Evolutionary conservation across 2,888 invertebrate species (phyloP).

Genomic region (Diachrysia chrysitis): DNA sequence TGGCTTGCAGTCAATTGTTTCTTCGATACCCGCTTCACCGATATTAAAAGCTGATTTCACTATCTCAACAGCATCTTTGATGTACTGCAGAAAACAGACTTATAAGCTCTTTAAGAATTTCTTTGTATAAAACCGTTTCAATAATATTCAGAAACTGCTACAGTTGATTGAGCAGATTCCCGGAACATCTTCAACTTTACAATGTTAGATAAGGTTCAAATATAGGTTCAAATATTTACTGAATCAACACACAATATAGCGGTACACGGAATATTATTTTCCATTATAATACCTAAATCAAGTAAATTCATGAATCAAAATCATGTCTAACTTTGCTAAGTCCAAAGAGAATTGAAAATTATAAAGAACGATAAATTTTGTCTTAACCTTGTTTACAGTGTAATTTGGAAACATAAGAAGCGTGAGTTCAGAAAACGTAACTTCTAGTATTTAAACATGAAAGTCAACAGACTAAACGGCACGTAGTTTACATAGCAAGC

Average conservation of each 20-base stretch:
- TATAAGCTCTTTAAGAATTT: slow-evolving; percentile 27
- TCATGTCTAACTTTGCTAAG: background rate
- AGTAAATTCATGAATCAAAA: background rate
- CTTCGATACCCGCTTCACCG: slow-evolving; percentile 34
- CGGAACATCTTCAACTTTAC: background rate
- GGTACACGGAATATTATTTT: background rate
- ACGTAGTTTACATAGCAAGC: slow-evolving; percentile 25
- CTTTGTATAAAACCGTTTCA: slow-evolving; percentile 23
- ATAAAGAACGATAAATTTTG: slow-evolving; percentile 27
- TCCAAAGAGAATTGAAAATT: slow-evolving; percentile 10
- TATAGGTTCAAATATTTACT: background rate
- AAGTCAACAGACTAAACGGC: slow-evolving; percentile 45
- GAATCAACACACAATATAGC: background rate
- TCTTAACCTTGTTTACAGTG: slow-evolving; percentile 32
- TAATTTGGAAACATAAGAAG: slow-evolving; percentile 39
- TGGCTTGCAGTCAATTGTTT: slow-evolving; percentile 68
- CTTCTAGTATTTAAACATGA: slow-evolving; percentile 47
- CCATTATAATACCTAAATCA: background rate
- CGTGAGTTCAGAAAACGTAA: slow-evolving; percentile 34
- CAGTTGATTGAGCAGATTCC: background rate
- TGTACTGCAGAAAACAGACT: slow-evolving; percentile 25
- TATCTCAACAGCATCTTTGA: slow-evolving; percentile 28
- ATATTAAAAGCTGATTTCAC: slow-evolving; percentile 34
- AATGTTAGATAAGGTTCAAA: too few species aligned
- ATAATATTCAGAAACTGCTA: slow-evolving; percentile 16